Base-by-base conservation (phyloP, 2,113 vertebrate species). In the Opisthocomus hoazin region DNA sequence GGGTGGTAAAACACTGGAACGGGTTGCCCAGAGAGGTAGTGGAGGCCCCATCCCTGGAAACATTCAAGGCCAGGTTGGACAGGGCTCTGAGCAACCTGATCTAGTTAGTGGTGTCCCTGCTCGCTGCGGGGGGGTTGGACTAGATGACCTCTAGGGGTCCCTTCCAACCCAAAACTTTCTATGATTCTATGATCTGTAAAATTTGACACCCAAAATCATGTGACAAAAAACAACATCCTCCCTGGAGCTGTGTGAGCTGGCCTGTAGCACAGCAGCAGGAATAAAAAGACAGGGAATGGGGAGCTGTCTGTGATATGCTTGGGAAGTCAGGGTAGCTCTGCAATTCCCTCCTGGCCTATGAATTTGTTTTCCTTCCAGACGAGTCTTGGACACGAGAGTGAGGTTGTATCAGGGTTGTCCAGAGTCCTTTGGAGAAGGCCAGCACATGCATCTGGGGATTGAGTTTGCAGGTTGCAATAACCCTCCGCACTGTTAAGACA, bases 271-370 rank as follows among this genome's bases (percentile, higher is more conserved):
- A 3, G 26, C 48, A 78, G 3, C 53, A 43, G 70, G 30, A 60
- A 7, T 22, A 23, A 41, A 41, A 41, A 76, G 41, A 5, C 13
- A 18, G n/a, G 3, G 2, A 5, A 4, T 0, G 0, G 45, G 8
- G 63, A 83, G 39, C n/a, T 84, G 30, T 24, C 41, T 51, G 21
- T 11, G 26, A 34, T 22, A 10, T 5, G 1, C 46, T 27, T 3
- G 30, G 32, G 60, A 58, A 51, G 23, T 5, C 37, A 56, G 32
- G 10, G 37, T 4, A 36, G 34, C 30, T 71, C 53, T 79, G 74
- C 61, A 20, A 1, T 30, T 58, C 34, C 15, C 20, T 65, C 32
- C 34, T 60, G 39, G 27, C 37, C 41, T 58, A 19, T 20, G 32
- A 1, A 4, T 53, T 5, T 46, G 19, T 57, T 76, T 46, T 75